Conservation (phyloP, 2,888 invertebrate species). For the Mythimna ferrago region DNA sequence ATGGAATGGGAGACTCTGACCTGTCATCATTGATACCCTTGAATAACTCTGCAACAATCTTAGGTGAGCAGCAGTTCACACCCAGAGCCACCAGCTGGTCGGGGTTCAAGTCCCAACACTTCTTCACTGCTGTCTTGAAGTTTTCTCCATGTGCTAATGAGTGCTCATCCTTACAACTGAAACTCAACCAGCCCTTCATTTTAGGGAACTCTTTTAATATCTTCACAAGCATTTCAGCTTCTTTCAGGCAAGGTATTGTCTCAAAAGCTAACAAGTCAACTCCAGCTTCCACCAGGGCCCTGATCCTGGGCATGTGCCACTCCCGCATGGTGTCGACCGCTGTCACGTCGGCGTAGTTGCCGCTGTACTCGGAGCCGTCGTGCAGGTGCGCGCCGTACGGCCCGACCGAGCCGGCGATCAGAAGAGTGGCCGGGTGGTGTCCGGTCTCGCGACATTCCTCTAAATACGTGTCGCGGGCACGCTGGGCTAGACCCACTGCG, state of each 20-base stretch:
- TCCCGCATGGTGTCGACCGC: slow-evolving; percentile 92
- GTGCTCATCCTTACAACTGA: slow-evolving; percentile 93
- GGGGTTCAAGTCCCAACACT: slow-evolving; percentile 92
- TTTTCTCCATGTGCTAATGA: slow-evolving; percentile 94
- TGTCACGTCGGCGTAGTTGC: slow-evolving; percentile 93
- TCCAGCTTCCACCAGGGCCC: slow-evolving; percentile 94
- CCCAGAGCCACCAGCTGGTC: slow-evolving; percentile 95
- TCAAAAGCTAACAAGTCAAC: slow-evolving; percentile 97
- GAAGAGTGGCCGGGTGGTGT: slow-evolving; percentile 78
- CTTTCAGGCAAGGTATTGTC: slow-evolving; percentile 96
- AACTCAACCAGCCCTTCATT: slow-evolving; percentile 96
- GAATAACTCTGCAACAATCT: slow-evolving; percentile 78
- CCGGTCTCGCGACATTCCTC: slow-evolving; percentile 80
- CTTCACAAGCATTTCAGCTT: slow-evolving; percentile 95
- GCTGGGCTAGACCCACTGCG: slow-evolving; percentile 93
- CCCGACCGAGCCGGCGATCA: slow-evolving; percentile 96
- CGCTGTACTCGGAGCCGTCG: slow-evolving; percentile 98
- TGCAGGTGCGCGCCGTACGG: slow-evolving; percentile 97
- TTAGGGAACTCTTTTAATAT: slow-evolving; percentile 94
- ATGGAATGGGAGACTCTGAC: slow-evolving; percentile 87
- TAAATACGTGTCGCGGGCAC: slow-evolving; percentile 92
- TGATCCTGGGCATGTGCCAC: slow-evolving; percentile 96
- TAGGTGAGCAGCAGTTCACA: slow-evolving; percentile 94
- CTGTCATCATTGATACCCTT: slow-evolving; percentile 76
- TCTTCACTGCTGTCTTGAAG: slow-evolving; percentile 92